These are phyloP conservation scores for Caenorhabditis virilis DNA, from an alignment of 2,888 invertebrate genomes.

Conservation along the genomic window DNA sequence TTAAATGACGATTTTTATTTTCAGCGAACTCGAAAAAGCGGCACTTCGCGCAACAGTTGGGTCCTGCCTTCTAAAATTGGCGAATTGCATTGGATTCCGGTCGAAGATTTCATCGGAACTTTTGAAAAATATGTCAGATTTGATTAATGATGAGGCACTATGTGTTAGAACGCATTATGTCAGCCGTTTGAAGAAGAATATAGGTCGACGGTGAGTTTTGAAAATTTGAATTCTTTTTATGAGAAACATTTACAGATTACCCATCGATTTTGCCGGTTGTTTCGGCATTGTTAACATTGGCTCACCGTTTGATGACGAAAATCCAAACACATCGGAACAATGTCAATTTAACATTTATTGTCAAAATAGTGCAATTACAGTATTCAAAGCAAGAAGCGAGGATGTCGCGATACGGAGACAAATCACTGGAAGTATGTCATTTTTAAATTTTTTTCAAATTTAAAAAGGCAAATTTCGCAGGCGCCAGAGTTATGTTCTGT, in stretches of 20 bases:
- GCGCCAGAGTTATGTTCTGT: constrained; percentile 9
- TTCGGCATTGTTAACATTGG: constrained; percentile 20
- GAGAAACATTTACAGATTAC: constrained; percentile 3
- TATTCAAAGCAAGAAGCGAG: constrained; percentile 14
- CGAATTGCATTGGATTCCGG: constrained; percentile 6
- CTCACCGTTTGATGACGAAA: constrained; percentile 12
- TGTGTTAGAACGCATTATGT: constrained; percentile 20
- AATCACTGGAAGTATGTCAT: too few relatives aligned
- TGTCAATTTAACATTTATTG: constrained; percentile 15
- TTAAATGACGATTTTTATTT: constrained; percentile 4
- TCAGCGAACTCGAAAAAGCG: constrained; percentile 38
- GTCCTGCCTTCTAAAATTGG: constrained; percentile 30
- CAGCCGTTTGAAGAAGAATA: constrained; percentile 11
- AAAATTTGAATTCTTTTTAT: background rate
- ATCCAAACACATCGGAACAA: too few relatives aligned
- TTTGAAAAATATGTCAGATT: constrained; percentile 14
- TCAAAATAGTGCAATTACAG: constrained; percentile 2
- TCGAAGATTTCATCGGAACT: constrained; percentile 11
- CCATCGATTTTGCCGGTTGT: constrained; percentile 34
- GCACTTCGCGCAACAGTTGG: constrained; percentile 24
- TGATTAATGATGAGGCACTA: constrained; percentile 20
- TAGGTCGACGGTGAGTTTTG: constrained; percentile 6
- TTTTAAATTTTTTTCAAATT: too few relatives aligned
- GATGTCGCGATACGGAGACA: too few relatives aligned
- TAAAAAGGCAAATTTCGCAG: background rate